A percentile compares a stretch with the other conserved stretches of the same genome.
Evolutionary conservation across 2,797 vertebrate species (phyloP).

Genomic region (Taeniopygia guttata): DNA sequence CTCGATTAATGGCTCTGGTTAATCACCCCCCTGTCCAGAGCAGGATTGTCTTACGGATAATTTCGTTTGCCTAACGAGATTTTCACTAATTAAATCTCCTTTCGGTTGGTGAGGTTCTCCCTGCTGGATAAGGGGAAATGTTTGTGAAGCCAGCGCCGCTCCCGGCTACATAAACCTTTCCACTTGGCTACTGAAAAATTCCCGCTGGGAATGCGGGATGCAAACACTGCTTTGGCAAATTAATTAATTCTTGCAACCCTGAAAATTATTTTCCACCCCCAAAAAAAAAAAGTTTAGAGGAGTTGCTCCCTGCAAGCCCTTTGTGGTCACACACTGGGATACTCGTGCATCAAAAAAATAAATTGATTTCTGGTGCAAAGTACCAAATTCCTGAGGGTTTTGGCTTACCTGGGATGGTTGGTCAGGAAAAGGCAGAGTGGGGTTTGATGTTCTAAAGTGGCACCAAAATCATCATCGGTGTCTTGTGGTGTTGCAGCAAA

Average conservation of each 20-base stretch:
- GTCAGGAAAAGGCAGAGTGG: neutral
- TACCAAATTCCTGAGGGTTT: neutral
- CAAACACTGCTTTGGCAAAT: constrained; percentile 34
- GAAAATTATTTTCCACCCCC: neutral
- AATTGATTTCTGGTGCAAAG: neutral
- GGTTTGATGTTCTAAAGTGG: neutral
- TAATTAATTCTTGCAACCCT: constrained; percentile 36
- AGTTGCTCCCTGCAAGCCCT: neutral
- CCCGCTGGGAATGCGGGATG: neutral
- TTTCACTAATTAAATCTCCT: constrained; percentile 99
- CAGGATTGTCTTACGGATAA: constrained; percentile 97
- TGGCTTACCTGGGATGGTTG: neutral
- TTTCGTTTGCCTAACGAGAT: constrained; percentile 99
- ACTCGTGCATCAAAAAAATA: accelerated
- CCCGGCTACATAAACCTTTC: constrained; percentile 86
- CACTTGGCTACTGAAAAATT: constrained; percentile 46
- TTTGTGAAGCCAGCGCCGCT: constrained; percentile 77
- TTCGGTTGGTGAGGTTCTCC: constrained; percentile 85
- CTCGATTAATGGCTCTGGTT: constrained; percentile 82
- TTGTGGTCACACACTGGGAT: accelerated
- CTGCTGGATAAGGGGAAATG: constrained; percentile 80
- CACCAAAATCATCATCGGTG: accelerated
- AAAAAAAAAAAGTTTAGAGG: neutral
- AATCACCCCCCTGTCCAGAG: constrained; percentile 89
- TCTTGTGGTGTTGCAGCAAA: neutral